Evolutionary conservation across 2,888 invertebrate genomes (phyloP), one percentile per base, ranked within the genome.

Genomic region (Parnassius orleans): DNA sequence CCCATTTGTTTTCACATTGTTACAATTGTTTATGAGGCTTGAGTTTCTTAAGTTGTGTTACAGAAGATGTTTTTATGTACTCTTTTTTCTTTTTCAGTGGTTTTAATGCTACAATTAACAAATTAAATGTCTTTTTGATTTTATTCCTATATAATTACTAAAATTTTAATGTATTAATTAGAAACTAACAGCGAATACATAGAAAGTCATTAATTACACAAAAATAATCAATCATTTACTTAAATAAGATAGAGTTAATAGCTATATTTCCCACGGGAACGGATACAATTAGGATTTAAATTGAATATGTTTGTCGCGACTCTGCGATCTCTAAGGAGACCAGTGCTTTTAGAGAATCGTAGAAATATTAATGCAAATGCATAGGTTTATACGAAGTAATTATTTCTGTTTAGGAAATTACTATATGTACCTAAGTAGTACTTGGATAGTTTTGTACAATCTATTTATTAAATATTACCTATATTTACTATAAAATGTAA

Each of bases 261-360:
- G 70, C 66, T 71, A 71, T 72, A 65, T 64, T 66, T 60, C 81
- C 71, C 77, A 46, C 53, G 80, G 74, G 80, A 72, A 61, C 46
- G 64, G 66, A 74, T 66, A 78, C 77, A 83, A 84, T 85, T 81
- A 81, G 76, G 77, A 73, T 76, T 74, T 77, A 81, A 85, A 85
- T 85, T 84, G 83, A 83, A 85, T 81, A 82, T 80, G 79, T 81
- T n/a, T 79, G 77, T 77, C 72, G 72, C 73, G 68, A 70, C 71
- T n/a, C n/a, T n/a, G 70, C 70, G 68, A 71, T 70, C 70, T 63
- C 66, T 55, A 50, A 51, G 43, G 70, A 66, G 68, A 63, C 54
- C 55, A 51, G 15, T 46, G 65, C 57, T 67, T 66, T 68, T 60
- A 66, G 53, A 59, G 63, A 46, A 33, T 56, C 41, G 57, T 43